Evolutionary conservation across 2,888 invertebrate genomes (phyloP).

Genomic region (Crossocerus cetratus): DNA sequence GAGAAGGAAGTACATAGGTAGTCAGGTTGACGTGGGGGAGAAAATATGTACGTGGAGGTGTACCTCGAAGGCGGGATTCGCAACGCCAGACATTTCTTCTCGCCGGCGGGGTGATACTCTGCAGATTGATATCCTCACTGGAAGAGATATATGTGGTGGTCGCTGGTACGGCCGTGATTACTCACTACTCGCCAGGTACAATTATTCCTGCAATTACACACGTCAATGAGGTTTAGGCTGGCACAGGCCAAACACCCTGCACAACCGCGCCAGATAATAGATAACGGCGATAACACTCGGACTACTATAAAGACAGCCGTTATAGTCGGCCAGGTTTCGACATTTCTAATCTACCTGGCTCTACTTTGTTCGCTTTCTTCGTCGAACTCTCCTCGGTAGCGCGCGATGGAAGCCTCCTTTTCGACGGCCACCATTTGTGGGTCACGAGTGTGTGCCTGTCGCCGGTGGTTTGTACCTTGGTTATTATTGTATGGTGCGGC

Average conservation of each 20-base stretch:
- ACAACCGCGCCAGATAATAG: slow-evolving; percentile 1
- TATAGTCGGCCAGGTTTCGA: neutral
- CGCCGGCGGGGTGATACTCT: neutral
- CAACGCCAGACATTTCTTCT: slow-evolving; percentile 33
- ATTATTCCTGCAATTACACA: slow-evolving; percentile 16
- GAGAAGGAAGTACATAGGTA: too few species aligned
- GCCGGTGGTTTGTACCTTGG: too few species aligned
- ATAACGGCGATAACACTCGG: slow-evolving; percentile 44
- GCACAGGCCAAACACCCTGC: too few species aligned
- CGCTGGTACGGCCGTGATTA: slow-evolving; percentile 13
- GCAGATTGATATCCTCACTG: slow-evolving; percentile 5
- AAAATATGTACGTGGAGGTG: neutral
- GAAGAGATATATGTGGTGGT: neutral
- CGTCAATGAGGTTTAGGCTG: too few species aligned
- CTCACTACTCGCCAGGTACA: slow-evolving; percentile 2
- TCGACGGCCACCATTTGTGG: neutral
- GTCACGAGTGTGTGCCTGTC: too few species aligned
- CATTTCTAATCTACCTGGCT: neutral
- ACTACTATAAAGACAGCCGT: neutral
- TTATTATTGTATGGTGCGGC: too few species aligned
- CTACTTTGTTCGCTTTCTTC: too few species aligned
- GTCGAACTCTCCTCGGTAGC: too few species aligned
- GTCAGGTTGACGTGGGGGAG: neutral
- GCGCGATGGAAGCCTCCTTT: too few species aligned
- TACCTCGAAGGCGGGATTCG: slow-evolving; percentile 46